Evolutionary conservation across 2,888 invertebrate genomes (phyloP), one percentile per base, ranked within the genome.

Genomic region (Drosophila aldrichi): DNA sequence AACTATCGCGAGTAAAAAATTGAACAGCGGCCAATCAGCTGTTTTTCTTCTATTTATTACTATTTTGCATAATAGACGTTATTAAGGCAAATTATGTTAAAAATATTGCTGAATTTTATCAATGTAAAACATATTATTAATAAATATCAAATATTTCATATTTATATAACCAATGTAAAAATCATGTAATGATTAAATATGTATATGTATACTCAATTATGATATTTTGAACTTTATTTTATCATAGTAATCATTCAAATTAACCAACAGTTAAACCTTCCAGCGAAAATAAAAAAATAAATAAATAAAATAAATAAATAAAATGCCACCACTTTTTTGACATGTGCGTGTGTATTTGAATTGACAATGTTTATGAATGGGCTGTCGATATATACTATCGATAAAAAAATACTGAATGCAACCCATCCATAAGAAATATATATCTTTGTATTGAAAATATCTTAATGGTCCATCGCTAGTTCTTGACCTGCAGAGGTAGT

Each of bases 401-500:
- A 29, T 29, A 29, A 25, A 5, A 38, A 16, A 9, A 38, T n/a
- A 36, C 7, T 36, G 1, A 6, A 12, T 22, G 9, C 22, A 6
- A 38, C 34, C n/a, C 44, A 52, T 58, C 58, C 34, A 59, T 41
- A n/a, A 20, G 0, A 38, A 18, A 12, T 10, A 32, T 3, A 40
- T 18, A 38, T 38, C n/a, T n/a, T 52, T 54, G 38, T 22, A 25
- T 12, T 54, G 54, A n/a, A 54, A 38, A n/a, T 54, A 3, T 40
- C 18, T 22, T 1, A 14, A 8, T 32, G 16, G 18, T 12, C 29
- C 74, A 68, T 54, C 74, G 14, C 64, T 75, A 64, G 58, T 65
- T 70, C 61, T 70, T 75, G 65, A 65, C 64, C 70, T 62, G 64
- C 60, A 59, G 51, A 48, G 48, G 41, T 74, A 62, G 51, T 78